Evolutionary conservation across 2,797 vertebrate genomes (phyloP), one percentile per base, ranked within the genome.

Genomic region (Rhincodon typus): DNA sequence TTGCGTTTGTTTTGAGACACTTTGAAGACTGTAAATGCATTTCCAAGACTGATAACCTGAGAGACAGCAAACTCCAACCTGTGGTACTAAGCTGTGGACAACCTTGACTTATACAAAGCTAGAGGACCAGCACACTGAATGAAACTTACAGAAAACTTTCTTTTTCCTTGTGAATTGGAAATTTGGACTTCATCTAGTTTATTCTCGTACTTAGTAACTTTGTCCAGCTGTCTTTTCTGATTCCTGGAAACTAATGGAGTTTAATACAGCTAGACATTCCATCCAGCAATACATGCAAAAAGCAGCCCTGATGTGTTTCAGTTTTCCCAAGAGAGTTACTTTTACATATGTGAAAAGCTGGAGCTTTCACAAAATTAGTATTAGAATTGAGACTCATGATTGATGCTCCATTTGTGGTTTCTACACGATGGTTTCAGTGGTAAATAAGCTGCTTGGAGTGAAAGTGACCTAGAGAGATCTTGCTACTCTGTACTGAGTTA

Each of bases 161-260:
- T 67, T 93, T 69, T 93, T 42, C 90, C 62, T 25, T 38, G 7
- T 42, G 34, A 66, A 25, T 90, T 93, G 62, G n/a, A 93, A 93
- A 93, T 93, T 66, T 93, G 90, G 90, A 67, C 69, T 25, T 69
- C 38, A 93, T 42, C 90, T n/a, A 69, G n/a, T 93, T 42, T 25
- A 69, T n/a, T 93, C 82, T 84, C 12, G 17, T 42, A 19, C 38
- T 42, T 69, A 42, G 62, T 42, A 69, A 93, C 69, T 93, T 93
- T 93, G 38, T 66, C 66, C 90, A 93, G 66, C 90, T 93, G 90
- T 93, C 90, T 93, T 69, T 93, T 66, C n/a, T n/a, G n/a, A 93
- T 66, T 93, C 90, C 62, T 38, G 90, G 90, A 93, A 93, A 19
- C 34, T 38, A 93, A 67, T 38, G n/a, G 62, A 69, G n/a, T 10